These are phyloP conservation scores for Temnothorax rugatulus DNA, from an alignment of 2,888 invertebrate species.

Conservation along the genomic window DNA sequence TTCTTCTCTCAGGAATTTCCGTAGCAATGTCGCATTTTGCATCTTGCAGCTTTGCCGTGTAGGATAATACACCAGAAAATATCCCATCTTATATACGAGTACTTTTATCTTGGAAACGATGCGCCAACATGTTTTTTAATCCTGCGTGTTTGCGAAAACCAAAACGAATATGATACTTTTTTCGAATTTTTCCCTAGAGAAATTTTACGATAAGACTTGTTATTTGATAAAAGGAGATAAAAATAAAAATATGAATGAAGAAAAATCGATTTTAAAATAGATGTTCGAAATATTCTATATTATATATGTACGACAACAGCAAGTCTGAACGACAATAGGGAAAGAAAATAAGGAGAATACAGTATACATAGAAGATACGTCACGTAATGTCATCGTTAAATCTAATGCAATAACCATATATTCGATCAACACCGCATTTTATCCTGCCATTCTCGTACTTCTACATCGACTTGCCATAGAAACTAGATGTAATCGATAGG, in stretches of 20 bases:
- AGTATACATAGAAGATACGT: background rate
- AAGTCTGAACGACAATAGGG: background rate
- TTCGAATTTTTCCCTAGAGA: background rate
- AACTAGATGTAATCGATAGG: constrained; percentile 75
- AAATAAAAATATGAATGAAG: background rate
- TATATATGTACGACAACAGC: background rate
- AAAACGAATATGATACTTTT: background rate
- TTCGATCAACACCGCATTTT: constrained; percentile 32
- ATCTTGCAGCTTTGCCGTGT: background rate
- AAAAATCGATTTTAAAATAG: background rate
- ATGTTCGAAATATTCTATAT: background rate
- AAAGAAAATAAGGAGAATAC: constrained; percentile 3
- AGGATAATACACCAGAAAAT: constrained; percentile 11
- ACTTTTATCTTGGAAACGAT: constrained; percentile 22
- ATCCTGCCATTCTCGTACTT: constrained; percentile 15
- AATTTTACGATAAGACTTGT: background rate
- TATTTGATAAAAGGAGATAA: background rate
- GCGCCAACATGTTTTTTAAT: constrained; percentile 27
- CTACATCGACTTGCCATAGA: constrained; percentile 58
- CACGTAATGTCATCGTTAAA: constrained; percentile 48
- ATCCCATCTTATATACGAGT: background rate
- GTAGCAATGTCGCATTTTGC: background rate
- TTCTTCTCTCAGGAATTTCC: background rate
- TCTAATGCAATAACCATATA: constrained; percentile 49
- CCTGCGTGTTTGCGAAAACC: background rate